Percentiles rank a stretch among this genome's conserved stretches.
Evolutionary conservation across 2,797 vertebrate species (phyloP).

Genomic region (Bovichtus variegatus): DNA sequence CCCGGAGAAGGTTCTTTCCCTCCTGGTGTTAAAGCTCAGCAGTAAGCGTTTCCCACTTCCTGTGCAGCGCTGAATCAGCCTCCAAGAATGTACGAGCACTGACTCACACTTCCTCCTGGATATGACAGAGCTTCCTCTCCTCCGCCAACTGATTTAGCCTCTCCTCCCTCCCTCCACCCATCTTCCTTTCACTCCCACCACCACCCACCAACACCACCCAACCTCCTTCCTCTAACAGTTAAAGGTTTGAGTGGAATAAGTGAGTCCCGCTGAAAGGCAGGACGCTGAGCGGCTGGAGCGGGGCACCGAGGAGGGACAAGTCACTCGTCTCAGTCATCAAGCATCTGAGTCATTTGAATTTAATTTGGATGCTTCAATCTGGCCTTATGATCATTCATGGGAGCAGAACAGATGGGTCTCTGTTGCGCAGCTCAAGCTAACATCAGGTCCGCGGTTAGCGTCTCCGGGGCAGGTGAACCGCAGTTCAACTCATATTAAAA

Average conservation of each 20-base stretch:
- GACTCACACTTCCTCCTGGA: conserved; percentile 98
- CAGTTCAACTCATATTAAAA: conserved; percentile 38
- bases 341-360: conserved; percentile 75
- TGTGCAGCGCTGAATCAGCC: conserved; percentile 93
- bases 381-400: conserved; percentile 64
- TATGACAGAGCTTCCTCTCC: conserved; percentile 96
- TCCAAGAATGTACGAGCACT: conserved; percentile 90
- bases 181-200: conserved; percentile 70
- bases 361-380: conserved; percentile 75
- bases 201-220: conserved; percentile 35
- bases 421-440: conserved; percentile 50
- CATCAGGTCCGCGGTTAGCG: conserved; percentile 45
- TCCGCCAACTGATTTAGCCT: conserved; percentile 84
- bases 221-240: conserved; percentile 68
- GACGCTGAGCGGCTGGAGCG: conserved; percentile 25
- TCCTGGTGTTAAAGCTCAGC: conserved; percentile 77
- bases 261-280: conserved; percentile 63
- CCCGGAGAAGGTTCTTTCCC: conserved; percentile 68
- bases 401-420: conserved; percentile 65
- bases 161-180: conserved; percentile 77
- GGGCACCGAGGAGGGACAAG: conserved; percentile 39
- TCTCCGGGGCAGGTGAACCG: conserved; percentile 53
- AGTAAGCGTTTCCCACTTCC: conserved; percentile 90
- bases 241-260: conserved; percentile 81
- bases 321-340: conserved; percentile 65